A percentile compares a stretch with the other conserved stretches of the same genome.
Evolutionary conservation across 2,113 vertebrate species (phyloP).

Genomic region (Tragelaphus strepsiceros): DNA sequence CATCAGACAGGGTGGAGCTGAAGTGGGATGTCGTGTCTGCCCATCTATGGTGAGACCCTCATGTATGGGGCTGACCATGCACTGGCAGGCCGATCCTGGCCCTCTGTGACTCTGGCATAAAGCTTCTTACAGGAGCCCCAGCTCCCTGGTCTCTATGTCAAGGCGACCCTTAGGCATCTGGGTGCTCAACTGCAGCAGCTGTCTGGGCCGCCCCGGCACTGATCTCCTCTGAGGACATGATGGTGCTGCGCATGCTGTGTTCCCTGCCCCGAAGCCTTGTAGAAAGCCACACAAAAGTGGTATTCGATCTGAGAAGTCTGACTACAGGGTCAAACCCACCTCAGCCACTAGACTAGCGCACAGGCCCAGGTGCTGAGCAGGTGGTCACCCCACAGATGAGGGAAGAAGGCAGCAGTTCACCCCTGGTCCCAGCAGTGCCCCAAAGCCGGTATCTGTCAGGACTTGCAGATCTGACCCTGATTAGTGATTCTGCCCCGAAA

Average conservation of each 20-base stretch:
- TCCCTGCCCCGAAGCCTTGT: not conserved
- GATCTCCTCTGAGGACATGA: not conserved
- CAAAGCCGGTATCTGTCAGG: fast-evolving
- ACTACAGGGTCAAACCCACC: not conserved
- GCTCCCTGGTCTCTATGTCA: not conserved
- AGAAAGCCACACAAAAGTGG: no score
- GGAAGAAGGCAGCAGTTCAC: not conserved
- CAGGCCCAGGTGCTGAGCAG: not conserved
- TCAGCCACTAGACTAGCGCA: fast-evolving
- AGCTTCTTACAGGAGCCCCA: not conserved
- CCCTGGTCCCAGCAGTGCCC: not conserved
- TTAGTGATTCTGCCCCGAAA: not conserved
- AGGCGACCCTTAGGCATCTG: not conserved
- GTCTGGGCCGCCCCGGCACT: not conserved
- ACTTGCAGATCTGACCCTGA: fast-evolving
- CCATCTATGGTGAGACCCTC: not conserved
- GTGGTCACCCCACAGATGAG: fast-evolving
- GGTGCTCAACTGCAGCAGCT: not conserved
- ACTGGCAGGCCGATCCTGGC: not conserved
- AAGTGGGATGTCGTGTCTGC: not conserved
- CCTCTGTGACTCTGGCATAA: not conserved
- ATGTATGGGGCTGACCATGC: fast-evolving
- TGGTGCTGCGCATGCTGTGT: fast-evolving
- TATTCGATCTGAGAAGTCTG: not conserved
- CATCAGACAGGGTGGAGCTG: not conserved